Evolutionary conservation across 2,888 invertebrate genomes (phyloP), one percentile per base, ranked within the genome.

Genomic region (Lithophane leautieri): DNA sequence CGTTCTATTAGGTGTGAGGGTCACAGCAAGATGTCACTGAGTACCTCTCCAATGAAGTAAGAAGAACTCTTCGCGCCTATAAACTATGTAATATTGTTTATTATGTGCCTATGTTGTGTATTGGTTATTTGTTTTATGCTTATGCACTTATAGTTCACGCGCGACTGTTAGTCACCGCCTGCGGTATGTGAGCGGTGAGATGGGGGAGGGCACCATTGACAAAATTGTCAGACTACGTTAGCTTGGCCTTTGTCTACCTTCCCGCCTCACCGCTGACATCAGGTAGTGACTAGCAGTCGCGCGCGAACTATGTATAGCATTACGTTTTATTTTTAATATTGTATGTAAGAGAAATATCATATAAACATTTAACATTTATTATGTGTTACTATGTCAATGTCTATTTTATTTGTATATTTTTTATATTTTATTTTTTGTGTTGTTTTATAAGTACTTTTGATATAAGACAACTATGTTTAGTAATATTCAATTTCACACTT

Each of bases 1-100:
- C 4, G 50, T 16, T 77, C 75, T 94, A 92, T 89, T 94, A 95
- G 95, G 95, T 94, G 94, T 94, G 94, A 94, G 94, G 94, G 94
- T 95, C 94, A 94, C 95, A 94, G 94, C 95, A 89, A 84, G 89
- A 85, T 82, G 89, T 70, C 88, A 82, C 86, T 88, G 88, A 61
- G 75, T 74, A 0, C 8, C 16, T 19, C 88, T 50, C 54, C 88
- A 52, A 7, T 52, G 81, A 83, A 87, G 86, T 87, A 68, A 65
- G 85, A 86, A 87, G 86, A 78, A 34, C 6, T 66, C 44, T 44
- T 42, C 65, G n/a, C 47, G 44, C 22, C 12, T 22, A n/a, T 42
- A 7, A 16, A 16, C 22, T 74, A 16, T 81, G 16, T 73, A 28
- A 65, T 44, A 25, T 54, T 77, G 50, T 70, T 47, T 56, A 25